Evolutionary conservation across 2,888 invertebrate species (phyloP).

Genomic region (Plebejus argus): DNA sequence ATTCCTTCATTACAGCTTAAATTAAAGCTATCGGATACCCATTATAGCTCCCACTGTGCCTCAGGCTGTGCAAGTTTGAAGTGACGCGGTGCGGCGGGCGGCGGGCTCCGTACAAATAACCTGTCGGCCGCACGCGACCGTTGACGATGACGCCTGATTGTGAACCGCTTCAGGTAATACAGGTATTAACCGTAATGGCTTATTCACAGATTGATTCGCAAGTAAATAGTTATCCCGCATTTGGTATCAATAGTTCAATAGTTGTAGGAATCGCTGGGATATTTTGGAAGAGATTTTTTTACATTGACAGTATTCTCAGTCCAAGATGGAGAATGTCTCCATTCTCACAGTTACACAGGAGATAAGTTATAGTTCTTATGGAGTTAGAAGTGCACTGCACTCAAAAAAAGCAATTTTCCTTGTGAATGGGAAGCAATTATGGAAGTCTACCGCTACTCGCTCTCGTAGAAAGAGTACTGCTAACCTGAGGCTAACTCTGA

Average conservation of each 20-base stretch:
- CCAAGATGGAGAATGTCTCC: too few relatives aligned
- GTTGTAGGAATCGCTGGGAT: neutral
- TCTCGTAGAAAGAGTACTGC: too few relatives aligned
- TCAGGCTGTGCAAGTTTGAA: neutral
- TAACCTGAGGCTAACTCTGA: too few relatives aligned
- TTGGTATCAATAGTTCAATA: neutral
- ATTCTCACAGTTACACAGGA: too few relatives aligned
- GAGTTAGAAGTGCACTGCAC: too few relatives aligned
- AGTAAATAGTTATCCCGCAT: neutral
- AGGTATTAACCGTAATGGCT: neutral
- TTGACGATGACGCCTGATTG: slow-evolving; percentile 43
- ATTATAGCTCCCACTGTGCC: slow-evolving; percentile 25
- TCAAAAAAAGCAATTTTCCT: too few relatives aligned
- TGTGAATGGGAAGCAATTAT: too few relatives aligned
- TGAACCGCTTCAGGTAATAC: neutral
- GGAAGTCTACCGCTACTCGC: too few relatives aligned
- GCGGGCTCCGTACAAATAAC: slow-evolving; percentile 57
- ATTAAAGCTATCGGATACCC: neutral
- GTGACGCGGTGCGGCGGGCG: slow-evolving; percentile 36
- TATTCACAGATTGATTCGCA: neutral
- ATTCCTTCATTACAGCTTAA: too few relatives aligned
- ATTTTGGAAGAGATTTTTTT: neutral
- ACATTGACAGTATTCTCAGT: neutral
- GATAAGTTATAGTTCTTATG: too few relatives aligned
- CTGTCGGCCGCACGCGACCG: slow-evolving; percentile 61